Evolutionary conservation across 2,797 vertebrate genomes (phyloP), one percentile per base, ranked within the genome.

Genomic region (Pygocentrus nattereri): DNA sequence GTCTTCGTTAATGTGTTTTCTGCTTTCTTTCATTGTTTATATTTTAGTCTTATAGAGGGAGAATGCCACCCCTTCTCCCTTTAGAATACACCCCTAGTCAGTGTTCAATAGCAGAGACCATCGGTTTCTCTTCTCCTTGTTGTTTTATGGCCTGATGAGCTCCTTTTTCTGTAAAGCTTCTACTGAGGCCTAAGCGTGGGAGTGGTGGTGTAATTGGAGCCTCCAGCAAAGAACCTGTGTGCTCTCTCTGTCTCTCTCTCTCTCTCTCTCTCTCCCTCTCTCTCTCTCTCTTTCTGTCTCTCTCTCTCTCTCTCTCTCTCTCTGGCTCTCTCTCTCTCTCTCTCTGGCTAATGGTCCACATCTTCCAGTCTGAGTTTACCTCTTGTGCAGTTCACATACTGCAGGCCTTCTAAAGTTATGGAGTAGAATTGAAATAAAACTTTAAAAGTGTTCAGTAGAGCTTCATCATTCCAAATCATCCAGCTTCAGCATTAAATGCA

Each of bases 271-370:
- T 76, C 65, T 31, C 18, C 6, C 15, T 11, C 50, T n/a, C 44
- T n/a, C n/a, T n/a, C n/a, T n/a, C n/a, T n/a, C n/a, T n/a, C 74
- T 79, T 70, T 31, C 15, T 7, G 18, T 13, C 31, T 16, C 15
- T 73, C 23, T n/a, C 75, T 18, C 27, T 69, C 74, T 79, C 70
- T 31, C 15, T 7, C 18, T 13, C 31, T 16, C 74, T 79, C 70
- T 31, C 15, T 7, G 18, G 13, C 31, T 16, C 15, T 73, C 23
- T n/a, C 75, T 18, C 27, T 69, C 74, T 79, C 70, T 31, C 15
- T 7, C 18, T 13, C 31, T 16, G n/a, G 6, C 25, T 59, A 12
- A 23, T 25, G 10, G 8, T 25, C 56, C 50, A 10, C 54, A 56
- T 10, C 5, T 56, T 10, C 16, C 8, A 49, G 47, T 49, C 13